Percentiles rank a stretch among this genome's conserved stretches.
These are phyloP conservation scores for Cistogaster globosa DNA, from an alignment of 2,888 invertebrate genomes.

Conservation along the genomic window DNA sequence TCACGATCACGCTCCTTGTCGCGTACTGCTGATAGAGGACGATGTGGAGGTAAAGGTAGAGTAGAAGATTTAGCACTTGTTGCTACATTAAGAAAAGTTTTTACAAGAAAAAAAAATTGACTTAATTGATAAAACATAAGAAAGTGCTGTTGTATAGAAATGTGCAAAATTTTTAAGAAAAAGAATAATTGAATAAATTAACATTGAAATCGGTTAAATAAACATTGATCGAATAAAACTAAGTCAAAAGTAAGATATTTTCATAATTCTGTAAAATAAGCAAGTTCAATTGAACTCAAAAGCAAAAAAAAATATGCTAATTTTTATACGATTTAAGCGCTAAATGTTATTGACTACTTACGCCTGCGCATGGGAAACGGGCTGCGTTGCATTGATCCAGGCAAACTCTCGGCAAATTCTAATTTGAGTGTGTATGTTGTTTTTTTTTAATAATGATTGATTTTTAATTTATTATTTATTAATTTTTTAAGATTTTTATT, in stretches of 20 bases:
- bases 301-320: conserved; percentile 12
- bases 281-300: background rate
- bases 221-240: conserved; percentile 30
- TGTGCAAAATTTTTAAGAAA: conserved; percentile 43
- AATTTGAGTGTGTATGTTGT: conserved; percentile 73
- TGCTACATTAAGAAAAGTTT: conserved; percentile 84
- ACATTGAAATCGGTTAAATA: background rate
- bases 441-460: conserved; percentile 65
- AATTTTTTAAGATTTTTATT: too few relatives aligned
- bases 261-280: background rate
- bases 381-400: conserved; percentile 92
- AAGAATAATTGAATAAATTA: background rate
- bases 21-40: conserved; percentile 84
- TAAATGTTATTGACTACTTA: conserved; percentile 85
- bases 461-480: conserved; percentile 32
- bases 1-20: conserved; percentile 86
- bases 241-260: background rate
- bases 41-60: conserved; percentile 90
- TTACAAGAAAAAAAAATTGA: conserved; percentile 10
- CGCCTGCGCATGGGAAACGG: conserved; percentile 93
- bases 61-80: conserved; percentile 92
- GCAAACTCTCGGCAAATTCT: conserved; percentile 95
- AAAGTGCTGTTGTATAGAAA: conserved; percentile 36
- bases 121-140: conserved; percentile 43
- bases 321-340: conserved; percentile 42